These are phyloP conservation scores for Pseudorhiza aurosa DNA, from an alignment of 30 jellyfish, hydroid and myxozoan genomes.

Conservation along the genomic window DNA sequence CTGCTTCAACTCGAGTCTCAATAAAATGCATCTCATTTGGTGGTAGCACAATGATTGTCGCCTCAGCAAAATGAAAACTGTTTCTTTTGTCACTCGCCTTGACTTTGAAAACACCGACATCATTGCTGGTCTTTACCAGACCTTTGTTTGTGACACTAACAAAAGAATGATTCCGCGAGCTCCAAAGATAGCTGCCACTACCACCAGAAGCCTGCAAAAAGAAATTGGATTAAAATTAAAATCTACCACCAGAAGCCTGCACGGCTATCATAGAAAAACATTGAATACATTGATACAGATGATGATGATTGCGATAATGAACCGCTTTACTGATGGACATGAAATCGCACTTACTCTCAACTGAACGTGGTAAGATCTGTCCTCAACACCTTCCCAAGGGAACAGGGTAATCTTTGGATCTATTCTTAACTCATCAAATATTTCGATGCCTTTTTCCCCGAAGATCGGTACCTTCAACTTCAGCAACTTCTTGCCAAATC, in stretches of 20 bases:
- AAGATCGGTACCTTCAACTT: conserved; percentile 38
- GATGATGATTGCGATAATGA: not conserved
- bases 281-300: not conserved
- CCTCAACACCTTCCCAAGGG: conserved; percentile 84
- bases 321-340: not conserved
- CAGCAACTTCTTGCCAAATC: conserved; percentile 9
- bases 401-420: conserved; percentile 74
- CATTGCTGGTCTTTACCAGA: conserved; percentile 60
- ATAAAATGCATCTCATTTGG: conserved; percentile 85
- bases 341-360: conserved; percentile 53
- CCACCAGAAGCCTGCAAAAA: conserved; percentile 99
- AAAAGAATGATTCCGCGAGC: conserved; percentile 47
- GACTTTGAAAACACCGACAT: conserved; percentile 62
- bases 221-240: not conserved
- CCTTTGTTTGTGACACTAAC: conserved; percentile 86
- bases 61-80: conserved; percentile 62
- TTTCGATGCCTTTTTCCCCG: conserved; percentile 81
- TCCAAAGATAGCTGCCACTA: conserved; percentile 89
- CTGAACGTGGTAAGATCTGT: conserved; percentile 54
- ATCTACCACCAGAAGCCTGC: no score
- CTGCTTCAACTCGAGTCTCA: conserved; percentile 82
- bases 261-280: no score
- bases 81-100: conserved; percentile 83
- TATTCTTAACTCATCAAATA: conserved; percentile 79
- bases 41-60: conserved; percentile 74